These are phyloP conservation scores for Drosophila leonis DNA, from an alignment of 2,888 invertebrate species.

Conservation along the genomic window DNA sequence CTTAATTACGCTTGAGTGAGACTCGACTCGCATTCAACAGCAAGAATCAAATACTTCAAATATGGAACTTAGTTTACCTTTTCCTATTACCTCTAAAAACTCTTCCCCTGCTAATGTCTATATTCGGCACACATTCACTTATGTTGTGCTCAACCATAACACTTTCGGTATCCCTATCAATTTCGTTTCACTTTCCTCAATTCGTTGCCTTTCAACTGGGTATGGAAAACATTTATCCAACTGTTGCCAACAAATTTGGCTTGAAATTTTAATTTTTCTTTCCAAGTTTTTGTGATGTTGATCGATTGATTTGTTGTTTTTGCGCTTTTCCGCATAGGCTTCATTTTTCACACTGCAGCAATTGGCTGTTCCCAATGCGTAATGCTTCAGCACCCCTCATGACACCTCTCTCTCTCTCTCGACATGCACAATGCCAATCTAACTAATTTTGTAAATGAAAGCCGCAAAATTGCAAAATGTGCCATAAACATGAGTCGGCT, in stretches of 20 bases:
- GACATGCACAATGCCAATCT: slow-evolving; percentile 34
- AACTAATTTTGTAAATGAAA: slow-evolving; percentile 77
- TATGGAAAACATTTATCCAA: slow-evolving; percentile 37
- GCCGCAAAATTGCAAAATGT: slow-evolving; percentile 72
- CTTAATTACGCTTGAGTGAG: not conserved
- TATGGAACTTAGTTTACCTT: not conserved
- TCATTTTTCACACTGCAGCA: slow-evolving; percentile 60
- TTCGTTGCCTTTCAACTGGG: slow-evolving; percentile 27
- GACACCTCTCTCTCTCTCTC: not conserved
- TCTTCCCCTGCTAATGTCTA: not conserved
- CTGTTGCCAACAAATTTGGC: slow-evolving; percentile 35
- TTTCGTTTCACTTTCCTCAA: slow-evolving; percentile 15
- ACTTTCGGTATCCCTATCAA: not conserved
- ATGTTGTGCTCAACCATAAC: not conserved
- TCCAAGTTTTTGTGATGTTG: slow-evolving; percentile 20
- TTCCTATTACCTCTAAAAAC: too few species aligned
- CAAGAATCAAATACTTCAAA: not conserved
- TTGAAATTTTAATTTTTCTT: slow-evolving; percentile 24
- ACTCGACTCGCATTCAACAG: not conserved
- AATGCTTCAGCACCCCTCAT: not conserved
- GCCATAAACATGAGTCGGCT: slow-evolving; percentile 67
- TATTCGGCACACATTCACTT: not conserved
- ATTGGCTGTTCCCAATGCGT: slow-evolving; percentile 16
- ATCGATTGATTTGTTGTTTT: slow-evolving; percentile 61
- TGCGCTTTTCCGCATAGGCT: slow-evolving; percentile 51